Percentiles rank a stretch among this genome's conserved stretches.
Evolutionary conservation across 2,888 invertebrate genomes (phyloP).

Genomic region (Neria commutata): DNA sequence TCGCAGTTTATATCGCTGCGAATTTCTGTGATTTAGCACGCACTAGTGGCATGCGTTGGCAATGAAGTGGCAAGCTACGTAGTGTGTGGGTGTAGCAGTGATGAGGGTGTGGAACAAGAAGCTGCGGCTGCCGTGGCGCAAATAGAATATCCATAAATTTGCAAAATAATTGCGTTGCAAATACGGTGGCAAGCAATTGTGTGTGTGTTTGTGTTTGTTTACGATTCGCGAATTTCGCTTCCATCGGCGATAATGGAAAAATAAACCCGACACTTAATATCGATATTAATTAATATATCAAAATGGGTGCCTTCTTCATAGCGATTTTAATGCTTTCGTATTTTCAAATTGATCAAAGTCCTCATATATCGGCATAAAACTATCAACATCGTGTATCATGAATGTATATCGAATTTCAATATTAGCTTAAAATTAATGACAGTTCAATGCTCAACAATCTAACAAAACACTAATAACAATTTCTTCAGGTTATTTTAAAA

Average conservation of each 20-base stretch:
- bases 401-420: no score
- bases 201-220: conserved; percentile 3
- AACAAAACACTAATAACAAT: no score
- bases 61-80: not conserved
- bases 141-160: conserved; percentile 44
- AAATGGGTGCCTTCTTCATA: no score
- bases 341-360: no score
- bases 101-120: conserved; percentile 8
- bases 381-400: no score
- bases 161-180: conserved; percentile 35
- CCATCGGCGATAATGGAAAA: not conserved
- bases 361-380: no score
- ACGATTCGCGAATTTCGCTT: conserved; percentile 6
- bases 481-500: no score
- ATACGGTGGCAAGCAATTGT: not conserved
- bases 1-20: conserved; percentile 5
- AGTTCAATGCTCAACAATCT: no score
- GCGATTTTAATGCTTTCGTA: no score
- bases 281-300: no score
- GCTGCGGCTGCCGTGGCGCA: conserved; percentile 21
- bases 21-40: not conserved
- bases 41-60: not conserved
- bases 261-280: no score
- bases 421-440: no score
- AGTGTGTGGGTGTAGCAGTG: not conserved